phyloP scores from a whole-genome alignment of 1,140 invertebrate species.

The Chymomyza costata region DNA sequence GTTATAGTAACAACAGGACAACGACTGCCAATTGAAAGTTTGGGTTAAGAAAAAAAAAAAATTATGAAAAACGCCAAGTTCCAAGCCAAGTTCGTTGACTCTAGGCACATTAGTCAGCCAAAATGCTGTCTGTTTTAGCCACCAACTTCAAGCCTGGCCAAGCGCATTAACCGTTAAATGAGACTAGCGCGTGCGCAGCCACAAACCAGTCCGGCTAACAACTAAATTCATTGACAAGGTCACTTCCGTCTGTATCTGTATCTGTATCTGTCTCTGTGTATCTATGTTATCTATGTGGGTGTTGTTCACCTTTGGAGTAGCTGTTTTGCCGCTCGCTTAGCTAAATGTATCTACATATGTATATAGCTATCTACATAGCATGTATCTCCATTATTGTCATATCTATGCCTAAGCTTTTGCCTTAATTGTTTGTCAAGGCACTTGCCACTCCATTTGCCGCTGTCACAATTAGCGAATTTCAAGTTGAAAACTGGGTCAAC shows the following conservation, averaged over 20 bases:
- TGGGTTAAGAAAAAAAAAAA: slow-evolving; percentile 22
- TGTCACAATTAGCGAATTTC: slow-evolving; percentile 36
- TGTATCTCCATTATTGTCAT: no score
- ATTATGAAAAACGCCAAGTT: slow-evolving; percentile 34
- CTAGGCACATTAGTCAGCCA: slow-evolving; percentile 18
- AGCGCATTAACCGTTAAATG: slow-evolving; percentile 25
- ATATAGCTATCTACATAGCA: no score
- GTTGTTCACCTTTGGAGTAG: slow-evolving; percentile 56
- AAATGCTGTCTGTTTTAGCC: no score
- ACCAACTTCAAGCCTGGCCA: no score
- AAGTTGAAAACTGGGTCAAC: slow-evolving; percentile 51
- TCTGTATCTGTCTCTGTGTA: slow-evolving; percentile 1
- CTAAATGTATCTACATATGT: no score
- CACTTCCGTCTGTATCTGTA: slow-evolving; percentile 50
- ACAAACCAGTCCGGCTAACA: slow-evolving; percentile 33
- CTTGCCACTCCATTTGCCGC: slow-evolving; percentile 32
- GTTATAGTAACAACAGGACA: background rate
- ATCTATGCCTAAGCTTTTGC: slow-evolving; percentile 12
- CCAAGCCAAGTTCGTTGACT: background rate
- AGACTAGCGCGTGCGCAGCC: slow-evolving; percentile 31
- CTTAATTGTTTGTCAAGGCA: slow-evolving; percentile 62
- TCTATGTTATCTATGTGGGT: slow-evolving; percentile 46
- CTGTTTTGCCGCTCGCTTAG: no score
- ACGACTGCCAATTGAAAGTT: slow-evolving; percentile 11
- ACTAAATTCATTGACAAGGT: slow-evolving; percentile 56